Conservation (phyloP, 2,888 invertebrate species). For the Atrina japonica region DNA sequence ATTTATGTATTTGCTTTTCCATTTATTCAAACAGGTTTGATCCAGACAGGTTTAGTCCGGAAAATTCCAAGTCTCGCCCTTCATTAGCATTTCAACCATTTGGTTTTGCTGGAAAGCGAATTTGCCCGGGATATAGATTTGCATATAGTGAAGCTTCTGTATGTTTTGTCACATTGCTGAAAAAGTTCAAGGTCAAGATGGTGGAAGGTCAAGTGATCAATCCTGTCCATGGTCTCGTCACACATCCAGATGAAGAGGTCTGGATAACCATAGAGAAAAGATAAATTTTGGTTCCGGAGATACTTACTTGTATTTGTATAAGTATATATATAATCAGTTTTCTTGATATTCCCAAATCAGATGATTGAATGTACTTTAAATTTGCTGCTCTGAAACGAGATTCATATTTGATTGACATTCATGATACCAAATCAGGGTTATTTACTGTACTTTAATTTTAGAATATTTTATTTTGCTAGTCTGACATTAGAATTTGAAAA, state of each 20-base stretch:
- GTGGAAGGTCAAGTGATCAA: conserved; percentile 77
- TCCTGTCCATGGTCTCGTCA: conserved; percentile 77
- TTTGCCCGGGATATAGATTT: conserved; percentile 73
- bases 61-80: conserved; percentile 63
- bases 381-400: too few relatives aligned
- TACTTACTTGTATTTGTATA: too few relatives aligned
- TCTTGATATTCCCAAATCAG: too few relatives aligned
- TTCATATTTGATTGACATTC: too few relatives aligned
- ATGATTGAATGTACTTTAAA: too few relatives aligned
- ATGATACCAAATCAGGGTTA: too few relatives aligned
- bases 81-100: conserved; percentile 77
- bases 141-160: conserved; percentile 70
- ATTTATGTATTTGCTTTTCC: too few relatives aligned
- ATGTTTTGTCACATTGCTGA: conserved; percentile 69
- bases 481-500: too few relatives aligned
- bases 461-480: too few relatives aligned
- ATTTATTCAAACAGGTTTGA: too few relatives aligned
- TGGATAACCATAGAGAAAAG: conserved; percentile 75
- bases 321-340: too few relatives aligned
- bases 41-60: conserved; percentile 75
- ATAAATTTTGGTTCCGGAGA: conserved; percentile 19
- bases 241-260: conserved; percentile 79
- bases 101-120: conserved; percentile 79
- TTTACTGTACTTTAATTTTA: too few relatives aligned
- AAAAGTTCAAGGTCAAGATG: conserved; percentile 73